Percentiles rank a stretch among this genome's conserved stretches.
phyloP scores from a whole-genome alignment of 2,113 vertebrate species.

The Miniopterus natalensis region DNA sequence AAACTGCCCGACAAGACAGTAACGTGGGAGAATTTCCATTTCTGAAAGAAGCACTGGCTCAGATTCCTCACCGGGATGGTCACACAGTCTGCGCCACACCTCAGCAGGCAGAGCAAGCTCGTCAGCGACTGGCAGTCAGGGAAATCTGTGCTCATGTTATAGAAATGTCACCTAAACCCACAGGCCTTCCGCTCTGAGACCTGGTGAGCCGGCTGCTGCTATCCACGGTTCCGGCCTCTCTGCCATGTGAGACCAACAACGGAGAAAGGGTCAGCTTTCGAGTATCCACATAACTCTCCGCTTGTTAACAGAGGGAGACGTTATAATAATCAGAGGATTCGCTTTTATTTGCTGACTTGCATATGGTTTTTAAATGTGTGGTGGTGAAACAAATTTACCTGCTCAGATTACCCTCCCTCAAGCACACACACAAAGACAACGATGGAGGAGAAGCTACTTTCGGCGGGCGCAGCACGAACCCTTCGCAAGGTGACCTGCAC shows the following conservation, averaged over 20 bases:
- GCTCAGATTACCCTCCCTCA: neutral
- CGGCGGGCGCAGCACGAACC: neutral
- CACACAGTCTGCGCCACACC: neutral
- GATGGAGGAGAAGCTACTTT: neutral
- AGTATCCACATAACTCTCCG: neutral
- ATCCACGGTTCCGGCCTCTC: neutral
- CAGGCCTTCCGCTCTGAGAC: neutral
- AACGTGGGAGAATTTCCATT: neutral
- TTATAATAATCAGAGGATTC: neutral
- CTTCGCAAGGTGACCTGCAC: neutral
- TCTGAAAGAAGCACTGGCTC: neutral
- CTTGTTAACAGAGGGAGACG: neutral
- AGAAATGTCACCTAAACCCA: neutral
- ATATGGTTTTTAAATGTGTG: neutral
- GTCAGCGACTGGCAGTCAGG: neutral
- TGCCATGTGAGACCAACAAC: neutral
- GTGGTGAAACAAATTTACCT: neutral
- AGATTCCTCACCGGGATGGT: rapidly evolving
- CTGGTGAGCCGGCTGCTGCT: neutral
- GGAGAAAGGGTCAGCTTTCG: neutral
- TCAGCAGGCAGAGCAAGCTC: neutral
- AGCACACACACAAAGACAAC: neutral
- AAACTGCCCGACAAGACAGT: neutral
- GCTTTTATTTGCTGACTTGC: neutral
- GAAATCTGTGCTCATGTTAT: rapidly evolving